phyloP scores from a whole-genome alignment of 2,888 invertebrate species.

The Mythimna lalbum region DNA sequence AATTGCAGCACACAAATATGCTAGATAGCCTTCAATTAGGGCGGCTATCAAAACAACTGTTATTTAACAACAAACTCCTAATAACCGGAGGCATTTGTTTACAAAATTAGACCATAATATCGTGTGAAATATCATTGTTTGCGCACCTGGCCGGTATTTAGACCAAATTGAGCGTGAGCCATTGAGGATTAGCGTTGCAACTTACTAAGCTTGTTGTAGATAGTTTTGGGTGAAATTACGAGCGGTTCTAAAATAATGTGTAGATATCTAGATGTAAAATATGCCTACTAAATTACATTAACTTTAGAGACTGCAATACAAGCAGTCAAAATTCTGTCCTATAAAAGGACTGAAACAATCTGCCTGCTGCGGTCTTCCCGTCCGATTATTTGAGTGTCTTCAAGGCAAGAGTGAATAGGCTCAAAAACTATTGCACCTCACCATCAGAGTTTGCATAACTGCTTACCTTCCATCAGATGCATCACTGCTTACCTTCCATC shows the following conservation, averaged over 20 bases:
- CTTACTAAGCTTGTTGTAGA: constrained; percentile 31
- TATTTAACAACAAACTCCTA: constrained; percentile 47
- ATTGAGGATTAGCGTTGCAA: constrained; percentile 52
- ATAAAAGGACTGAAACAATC: too few species aligned
- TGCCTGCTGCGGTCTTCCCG: too few species aligned
- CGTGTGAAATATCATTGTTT: constrained; percentile 61
- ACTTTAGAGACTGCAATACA: not conserved
- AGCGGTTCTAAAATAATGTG: not conserved
- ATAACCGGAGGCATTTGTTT: constrained; percentile 50
- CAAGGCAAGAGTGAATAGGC: too few species aligned
- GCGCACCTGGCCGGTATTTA: constrained; percentile 53
- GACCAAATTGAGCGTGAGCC: constrained; percentile 52
- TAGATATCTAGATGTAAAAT: not conserved
- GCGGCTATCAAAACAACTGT: constrained; percentile 54
- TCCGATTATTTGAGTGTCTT: too few species aligned
- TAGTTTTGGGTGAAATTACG: constrained; percentile 26
- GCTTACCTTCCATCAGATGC: too few species aligned
- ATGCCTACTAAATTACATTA: not conserved
- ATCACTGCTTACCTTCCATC: too few species aligned
- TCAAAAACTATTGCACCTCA: too few species aligned
- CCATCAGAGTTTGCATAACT: too few species aligned
- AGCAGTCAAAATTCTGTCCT: too few species aligned
- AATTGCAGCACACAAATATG: constrained; percentile 30
- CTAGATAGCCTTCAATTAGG: constrained; percentile 54
- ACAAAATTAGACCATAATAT: constrained; percentile 55